These are phyloP conservation scores for Apeltes quadracus DNA, from an alignment of 2,113 vertebrate genomes.

Conservation along the genomic window DNA sequence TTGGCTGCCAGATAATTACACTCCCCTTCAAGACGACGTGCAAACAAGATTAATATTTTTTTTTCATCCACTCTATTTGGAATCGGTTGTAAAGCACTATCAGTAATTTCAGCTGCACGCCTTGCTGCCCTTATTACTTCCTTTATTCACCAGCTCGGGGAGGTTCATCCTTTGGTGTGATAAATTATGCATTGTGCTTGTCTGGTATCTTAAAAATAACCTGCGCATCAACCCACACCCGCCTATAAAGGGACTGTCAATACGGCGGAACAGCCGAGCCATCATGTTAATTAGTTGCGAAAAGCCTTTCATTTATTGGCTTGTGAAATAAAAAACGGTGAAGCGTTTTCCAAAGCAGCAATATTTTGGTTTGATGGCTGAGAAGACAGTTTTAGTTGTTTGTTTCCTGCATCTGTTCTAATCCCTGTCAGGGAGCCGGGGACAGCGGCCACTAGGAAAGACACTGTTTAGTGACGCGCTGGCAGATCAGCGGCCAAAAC, in stretches of 20 bases:
- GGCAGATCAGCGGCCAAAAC: too few relatives aligned
- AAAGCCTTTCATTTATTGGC: constrained; percentile 65
- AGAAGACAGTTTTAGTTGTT: constrained; percentile 38
- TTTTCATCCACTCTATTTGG: constrained; percentile 53
- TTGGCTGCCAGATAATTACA: constrained; percentile 79
- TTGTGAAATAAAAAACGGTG: constrained; percentile 35
- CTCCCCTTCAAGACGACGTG: constrained; percentile 74
- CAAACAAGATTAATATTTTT: constrained; percentile 51
- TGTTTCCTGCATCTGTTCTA: constrained; percentile 49
- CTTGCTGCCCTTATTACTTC: constrained; percentile 64
- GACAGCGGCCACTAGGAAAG: constrained; percentile 26
- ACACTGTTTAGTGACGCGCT: constrained; percentile 34
- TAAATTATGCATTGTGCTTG: constrained; percentile 68
- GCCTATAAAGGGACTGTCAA: constrained; percentile 61
- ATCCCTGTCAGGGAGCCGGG: constrained; percentile 39
- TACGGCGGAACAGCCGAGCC: constrained; percentile 33
- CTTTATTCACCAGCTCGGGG: constrained; percentile 52
- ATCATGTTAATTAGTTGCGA: constrained; percentile 66
- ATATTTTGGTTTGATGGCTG: constrained; percentile 60
- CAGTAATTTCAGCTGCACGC: constrained; percentile 60
- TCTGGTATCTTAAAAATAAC: constrained; percentile 72
- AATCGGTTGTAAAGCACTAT: constrained; percentile 66
- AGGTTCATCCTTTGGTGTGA: constrained; percentile 59
- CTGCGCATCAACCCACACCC: constrained; percentile 63
- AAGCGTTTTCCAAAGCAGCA: constrained; percentile 31